Base-by-base conservation (phyloP, 2,113 vertebrate genomes). In the Dissostichus mawsoni region DNA sequence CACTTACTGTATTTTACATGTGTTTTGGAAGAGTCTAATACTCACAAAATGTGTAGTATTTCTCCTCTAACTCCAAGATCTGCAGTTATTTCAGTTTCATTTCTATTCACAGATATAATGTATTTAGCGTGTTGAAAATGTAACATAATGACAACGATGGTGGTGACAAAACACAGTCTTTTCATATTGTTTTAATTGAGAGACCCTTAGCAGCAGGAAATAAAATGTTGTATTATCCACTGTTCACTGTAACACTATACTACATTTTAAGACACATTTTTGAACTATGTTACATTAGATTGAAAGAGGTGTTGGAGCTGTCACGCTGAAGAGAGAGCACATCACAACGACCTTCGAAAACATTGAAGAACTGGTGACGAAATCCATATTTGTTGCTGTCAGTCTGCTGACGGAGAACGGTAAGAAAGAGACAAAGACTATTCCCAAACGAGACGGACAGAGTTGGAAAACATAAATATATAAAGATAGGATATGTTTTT, bases 341-440 rank as follows among this genome's bases (percentile, higher is more conserved):
- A 93, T 96, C 55, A 44, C 50, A 8, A 8, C 74, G 6, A 84
- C 75, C 4, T 93, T 89, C 62, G 10, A 8, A 9, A 2, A 92
- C 2, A 86, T 95, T 4, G 0, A 2, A 0, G 0, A 63, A 0
- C 74, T 94, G 61, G 75, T 92, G 8, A 89, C 88, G 7, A 25
- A 17, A 0, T 87, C 84, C 25, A 86, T 96, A 11, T 95, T 85
- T 41, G 72, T 94, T 17, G 62, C 91, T 8, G 93, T 90, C 63
- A 94, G 87, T 12, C 92, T 96, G 33, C 71, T 97, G 77, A 96
- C 97, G 0, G 87, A 94, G 1, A 95, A 93, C 41, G 97, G 97
- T 98, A 90, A 90, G 93, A 65, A 16, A 45, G 14, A 62, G 11
- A 61, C 36, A 8, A 8, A 41, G 36, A 41, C 36, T 41, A 41